These are phyloP conservation scores for Paralichthys olivaceus DNA, from an alignment of 2,113 vertebrate genomes.

Conservation along the genomic window DNA sequence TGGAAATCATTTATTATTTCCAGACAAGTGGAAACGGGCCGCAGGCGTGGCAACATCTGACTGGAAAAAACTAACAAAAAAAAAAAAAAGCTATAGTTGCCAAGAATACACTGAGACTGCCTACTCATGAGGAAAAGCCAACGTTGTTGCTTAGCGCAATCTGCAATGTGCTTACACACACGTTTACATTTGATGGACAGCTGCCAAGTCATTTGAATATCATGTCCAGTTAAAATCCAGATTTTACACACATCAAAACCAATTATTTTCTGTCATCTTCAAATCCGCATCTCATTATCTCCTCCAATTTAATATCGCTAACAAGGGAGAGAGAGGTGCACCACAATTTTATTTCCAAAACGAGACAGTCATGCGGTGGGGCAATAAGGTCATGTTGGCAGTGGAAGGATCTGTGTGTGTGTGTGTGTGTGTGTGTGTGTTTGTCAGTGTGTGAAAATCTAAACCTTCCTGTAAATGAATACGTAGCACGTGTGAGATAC, in stretches of 20 bases:
- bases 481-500: slow-evolving; percentile 48
- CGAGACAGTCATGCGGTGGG: slow-evolving; percentile 24
- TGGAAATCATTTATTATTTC: slow-evolving; percentile 46
- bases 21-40: slow-evolving; percentile 48
- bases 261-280: slow-evolving; percentile 43
- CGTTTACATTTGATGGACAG: slow-evolving; percentile 29
- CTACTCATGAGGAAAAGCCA: slow-evolving; percentile 59
- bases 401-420: slow-evolving; percentile 10
- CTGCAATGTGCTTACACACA: slow-evolving; percentile 53
- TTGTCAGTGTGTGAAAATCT: slow-evolving; percentile 48
- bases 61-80: slow-evolving; percentile 19
- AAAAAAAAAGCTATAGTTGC: slow-evolving; percentile 28
- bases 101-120: slow-evolving; percentile 58
- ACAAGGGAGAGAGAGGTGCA: slow-evolving; percentile 19
- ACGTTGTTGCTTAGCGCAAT: slow-evolving; percentile 62
- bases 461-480: slow-evolving; percentile 59
- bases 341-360: slow-evolving; percentile 41
- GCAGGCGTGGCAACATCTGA: slow-evolving; percentile 23
- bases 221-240: slow-evolving; percentile 52
- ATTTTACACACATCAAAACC: slow-evolving; percentile 54
- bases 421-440: slow-evolving; percentile 16
- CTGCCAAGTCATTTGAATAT: slow-evolving; percentile 63
- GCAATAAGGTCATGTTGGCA: slow-evolving; percentile 45
- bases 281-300: slow-evolving; percentile 51
- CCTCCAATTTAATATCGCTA: slow-evolving; percentile 28